Conservation (phyloP, 2,113 vertebrate species). For the Lucifuga dentata region DNA sequence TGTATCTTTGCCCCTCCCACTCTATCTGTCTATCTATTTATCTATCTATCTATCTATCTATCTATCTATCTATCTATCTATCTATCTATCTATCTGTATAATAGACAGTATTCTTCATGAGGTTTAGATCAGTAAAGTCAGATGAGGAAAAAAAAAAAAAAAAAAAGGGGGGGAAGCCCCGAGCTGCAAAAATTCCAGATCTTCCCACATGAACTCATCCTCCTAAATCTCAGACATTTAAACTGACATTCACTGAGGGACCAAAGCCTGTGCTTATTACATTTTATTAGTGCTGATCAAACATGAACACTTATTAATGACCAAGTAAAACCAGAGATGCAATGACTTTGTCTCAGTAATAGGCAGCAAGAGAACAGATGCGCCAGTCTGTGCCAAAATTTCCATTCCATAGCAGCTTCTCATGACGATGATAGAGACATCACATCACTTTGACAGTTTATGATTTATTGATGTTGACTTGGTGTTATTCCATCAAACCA, state of each 20-base stretch:
- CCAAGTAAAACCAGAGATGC: conserved; percentile 58
- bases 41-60: conserved; percentile 12
- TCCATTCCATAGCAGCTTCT: conserved; percentile 46
- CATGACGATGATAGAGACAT: conserved; percentile 60
- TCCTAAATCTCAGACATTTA: conserved; percentile 48
- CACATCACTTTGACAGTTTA: conserved; percentile 55
- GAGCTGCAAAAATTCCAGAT: conserved; percentile 40
- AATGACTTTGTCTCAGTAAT: conserved; percentile 36
- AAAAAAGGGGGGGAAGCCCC: conserved; percentile 18
- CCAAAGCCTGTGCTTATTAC: conserved; percentile 50
- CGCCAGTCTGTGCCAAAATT: conserved; percentile 28
- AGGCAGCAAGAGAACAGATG: conserved; percentile 59
- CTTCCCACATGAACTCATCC: conserved; percentile 66
- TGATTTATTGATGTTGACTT: conserved; percentile 70
- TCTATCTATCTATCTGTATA: conserved; percentile 13
- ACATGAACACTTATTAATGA: conserved; percentile 66
- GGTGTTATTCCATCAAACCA: conserved; percentile 53
- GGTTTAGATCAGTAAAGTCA: conserved; percentile 60
- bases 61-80: conserved; percentile 12
- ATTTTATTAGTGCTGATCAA: conserved; percentile 71
- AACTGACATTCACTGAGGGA: conserved; percentile 51
- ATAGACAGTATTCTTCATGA: conserved; percentile 38
- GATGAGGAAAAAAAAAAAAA: conserved; percentile 47
- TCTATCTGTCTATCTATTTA: conserved; percentile 12
- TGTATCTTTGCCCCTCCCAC: conserved; percentile 8